Conservation (phyloP, 2,888 invertebrate genomes). For the Drosophila nigritarsus region DNA sequence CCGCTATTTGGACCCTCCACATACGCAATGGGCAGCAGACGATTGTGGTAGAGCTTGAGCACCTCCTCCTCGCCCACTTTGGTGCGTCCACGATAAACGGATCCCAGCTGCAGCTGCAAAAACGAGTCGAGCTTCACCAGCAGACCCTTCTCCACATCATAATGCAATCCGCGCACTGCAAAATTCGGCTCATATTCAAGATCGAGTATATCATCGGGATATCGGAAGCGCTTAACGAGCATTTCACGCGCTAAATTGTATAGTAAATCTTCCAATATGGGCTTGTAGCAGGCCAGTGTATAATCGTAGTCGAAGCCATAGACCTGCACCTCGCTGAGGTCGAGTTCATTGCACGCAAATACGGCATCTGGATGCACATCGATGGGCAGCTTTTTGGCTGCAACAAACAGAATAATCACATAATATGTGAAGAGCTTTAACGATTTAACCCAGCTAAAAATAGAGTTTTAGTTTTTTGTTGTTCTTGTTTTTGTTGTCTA, state of each 20-base stretch:
- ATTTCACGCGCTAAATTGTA: constrained; percentile 95
- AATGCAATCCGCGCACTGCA: constrained; percentile 98
- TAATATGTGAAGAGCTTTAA: neutral
- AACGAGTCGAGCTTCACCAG: constrained; percentile 98
- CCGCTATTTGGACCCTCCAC: constrained; percentile 90
- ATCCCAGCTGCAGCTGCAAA: constrained; percentile 97
- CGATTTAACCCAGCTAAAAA: constrained; percentile 25
- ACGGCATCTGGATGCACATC: constrained; percentile 95
- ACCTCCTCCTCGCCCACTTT: constrained; percentile 94
- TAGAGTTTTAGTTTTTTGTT: constrained; percentile 5
- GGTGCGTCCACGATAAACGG: constrained; percentile 94
- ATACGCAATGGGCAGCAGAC: constrained; percentile 94
- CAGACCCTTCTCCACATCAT: constrained; percentile 97
- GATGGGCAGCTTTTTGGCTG: constrained; percentile 94
- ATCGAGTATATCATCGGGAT: constrained; percentile 92
- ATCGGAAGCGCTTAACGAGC: constrained; percentile 95
- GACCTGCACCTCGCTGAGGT: constrained; percentile 95
- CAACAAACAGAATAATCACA: constrained; percentile 79
- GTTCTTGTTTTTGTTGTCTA: neutral
- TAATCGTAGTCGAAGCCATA: constrained; percentile 99
- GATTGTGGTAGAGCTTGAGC: constrained; percentile 92
- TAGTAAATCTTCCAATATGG: constrained; percentile 93
- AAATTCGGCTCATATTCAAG: constrained; percentile 96
- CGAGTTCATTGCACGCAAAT: constrained; percentile 98
- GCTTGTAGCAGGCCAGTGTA: constrained; percentile 97